Evolutionary conservation across 2,797 vertebrate genomes (phyloP).

Genomic region (Coregonus suidteri): DNA sequence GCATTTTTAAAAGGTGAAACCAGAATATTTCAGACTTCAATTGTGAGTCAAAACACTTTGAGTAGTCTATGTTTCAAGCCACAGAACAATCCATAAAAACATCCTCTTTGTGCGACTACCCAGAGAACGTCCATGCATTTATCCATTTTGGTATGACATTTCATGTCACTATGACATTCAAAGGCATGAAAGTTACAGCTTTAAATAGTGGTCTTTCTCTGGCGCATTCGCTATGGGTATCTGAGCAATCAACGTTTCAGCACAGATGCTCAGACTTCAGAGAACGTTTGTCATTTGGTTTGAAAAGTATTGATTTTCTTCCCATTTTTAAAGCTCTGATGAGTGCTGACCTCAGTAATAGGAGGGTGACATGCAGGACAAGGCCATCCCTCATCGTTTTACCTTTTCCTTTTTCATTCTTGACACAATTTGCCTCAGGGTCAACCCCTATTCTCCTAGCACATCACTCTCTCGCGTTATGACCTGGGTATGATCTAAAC

Average conservation of each 20-base stretch:
- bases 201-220: not conserved
- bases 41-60: not conserved
- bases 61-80: not conserved
- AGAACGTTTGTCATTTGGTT: not conserved
- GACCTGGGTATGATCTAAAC: not conserved
- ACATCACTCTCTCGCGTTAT: not conserved
- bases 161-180: conserved; percentile 1
- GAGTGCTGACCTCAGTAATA: conserved; percentile 14
- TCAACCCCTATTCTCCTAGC: not conserved
- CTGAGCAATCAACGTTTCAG: not conserved
- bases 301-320: not conserved
- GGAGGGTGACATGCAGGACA: conserved; percentile 5
- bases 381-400: conserved; percentile 9
- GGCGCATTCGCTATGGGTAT: not conserved
- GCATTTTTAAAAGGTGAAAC: too few relatives aligned
- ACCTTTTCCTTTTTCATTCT: conserved; percentile 7
- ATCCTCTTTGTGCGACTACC: not conserved
- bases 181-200: not conserved
- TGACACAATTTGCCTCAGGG: conserved; percentile 5
- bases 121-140: not conserved
- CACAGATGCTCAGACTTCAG: not conserved
- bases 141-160: not conserved
- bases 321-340: not conserved
- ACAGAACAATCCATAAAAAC: not conserved
- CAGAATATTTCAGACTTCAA: not conserved